These are phyloP conservation scores for Pimpla rufipes DNA, from an alignment of 2,888 invertebrate genomes.

Conservation along the genomic window DNA sequence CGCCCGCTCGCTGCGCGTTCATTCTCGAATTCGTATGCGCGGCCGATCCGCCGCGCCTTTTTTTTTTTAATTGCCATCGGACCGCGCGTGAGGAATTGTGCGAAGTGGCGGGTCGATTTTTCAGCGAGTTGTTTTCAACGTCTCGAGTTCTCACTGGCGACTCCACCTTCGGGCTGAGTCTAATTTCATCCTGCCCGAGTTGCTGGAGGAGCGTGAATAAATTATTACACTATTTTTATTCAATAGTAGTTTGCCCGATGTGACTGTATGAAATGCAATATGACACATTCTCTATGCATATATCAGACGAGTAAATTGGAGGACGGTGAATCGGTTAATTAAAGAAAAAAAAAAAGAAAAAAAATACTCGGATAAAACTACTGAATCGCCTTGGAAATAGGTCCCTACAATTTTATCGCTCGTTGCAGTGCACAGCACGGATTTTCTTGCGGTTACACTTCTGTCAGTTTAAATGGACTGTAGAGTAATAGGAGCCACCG, in stretches of 20 bases:
- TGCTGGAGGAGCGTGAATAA: too few species aligned
- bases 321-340: too few species aligned
- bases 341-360: neutral
- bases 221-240: too few species aligned
- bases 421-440: constrained; percentile 6
- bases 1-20: constrained; percentile 16
- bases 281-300: too few species aligned
- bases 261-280: too few species aligned
- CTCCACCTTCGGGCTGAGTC: neutral
- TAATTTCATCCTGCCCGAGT: neutral
- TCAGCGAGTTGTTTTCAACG: neutral
- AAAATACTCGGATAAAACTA: neutral
- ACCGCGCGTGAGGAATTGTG: neutral
- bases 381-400: neutral
- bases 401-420: constrained; percentile 16
- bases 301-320: too few species aligned
- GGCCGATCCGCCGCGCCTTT: neutral
- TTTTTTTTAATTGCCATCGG: constrained; percentile 16
- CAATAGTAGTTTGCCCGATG: too few species aligned
- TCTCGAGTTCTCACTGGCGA: neutral
- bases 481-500: neutral
- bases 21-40: constrained; percentile 5
- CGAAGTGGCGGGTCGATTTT: neutral
- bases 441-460: constrained; percentile 11
- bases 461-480: constrained; percentile 19